These are phyloP conservation scores for Megaceryle maxima DNA, from an alignment of 2,113 vertebrate genomes.

Conservation along the genomic window DNA sequence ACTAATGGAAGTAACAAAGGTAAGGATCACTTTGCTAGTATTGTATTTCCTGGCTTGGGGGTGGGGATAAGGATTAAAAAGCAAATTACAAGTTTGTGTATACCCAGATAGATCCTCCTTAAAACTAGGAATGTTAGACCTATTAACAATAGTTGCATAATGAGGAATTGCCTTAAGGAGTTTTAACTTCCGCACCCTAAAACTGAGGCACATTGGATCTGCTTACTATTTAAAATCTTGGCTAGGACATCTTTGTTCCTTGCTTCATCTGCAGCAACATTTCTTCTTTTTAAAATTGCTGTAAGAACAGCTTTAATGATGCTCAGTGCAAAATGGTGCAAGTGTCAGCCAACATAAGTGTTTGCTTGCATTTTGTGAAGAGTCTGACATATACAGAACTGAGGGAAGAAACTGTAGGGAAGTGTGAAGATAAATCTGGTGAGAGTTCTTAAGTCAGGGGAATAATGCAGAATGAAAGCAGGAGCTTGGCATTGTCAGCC, in stretches of 20 bases:
- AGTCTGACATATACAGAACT: background rate
- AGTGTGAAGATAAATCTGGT: background rate
- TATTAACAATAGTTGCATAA: background rate
- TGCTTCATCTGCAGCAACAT: background rate
- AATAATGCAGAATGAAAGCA: background rate
- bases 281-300: background rate
- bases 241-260: background rate
- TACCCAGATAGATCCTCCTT: background rate
- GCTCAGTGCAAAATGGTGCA: background rate
- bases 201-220: background rate
- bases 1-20: slow-evolving; percentile 89
- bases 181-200: background rate
- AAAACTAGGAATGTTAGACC: background rate
- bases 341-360: background rate
- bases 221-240: background rate
- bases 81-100: background rate
- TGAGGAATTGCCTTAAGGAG: background rate
- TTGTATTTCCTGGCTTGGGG: background rate
- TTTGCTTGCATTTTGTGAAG: background rate
- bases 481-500: background rate
- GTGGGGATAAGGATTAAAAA: background rate
- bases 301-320: background rate
- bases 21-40: slow-evolving; percentile 35
- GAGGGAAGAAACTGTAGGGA: background rate
- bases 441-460: background rate